These are phyloP conservation scores for Neostethus bicornis DNA, from an alignment of 2,797 vertebrate genomes.

Conservation along the genomic window DNA sequence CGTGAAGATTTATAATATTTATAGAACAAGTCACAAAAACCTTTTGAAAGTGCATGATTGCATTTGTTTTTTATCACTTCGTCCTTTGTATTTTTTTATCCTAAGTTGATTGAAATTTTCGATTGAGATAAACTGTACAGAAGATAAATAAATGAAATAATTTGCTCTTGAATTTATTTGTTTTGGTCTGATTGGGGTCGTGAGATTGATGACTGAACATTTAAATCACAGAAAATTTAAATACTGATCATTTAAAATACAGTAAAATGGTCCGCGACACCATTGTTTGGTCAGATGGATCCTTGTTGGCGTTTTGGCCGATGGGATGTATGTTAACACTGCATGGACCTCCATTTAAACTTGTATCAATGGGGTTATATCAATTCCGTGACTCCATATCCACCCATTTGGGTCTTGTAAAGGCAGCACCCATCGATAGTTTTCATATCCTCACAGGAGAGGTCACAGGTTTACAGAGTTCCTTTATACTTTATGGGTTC, in stretches of 20 bases:
- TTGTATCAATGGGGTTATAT: constrained; percentile 59
- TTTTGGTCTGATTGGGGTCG: no score
- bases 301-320: constrained; percentile 39
- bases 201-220: no score
- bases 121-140: no score
- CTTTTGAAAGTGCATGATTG: constrained; percentile 1
- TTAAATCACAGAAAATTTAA: no score
- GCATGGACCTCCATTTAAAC: constrained; percentile 50
- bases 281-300: constrained; percentile 26
- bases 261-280: constrained; percentile 14
- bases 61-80: no score
- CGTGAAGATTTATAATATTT: constrained; percentile 28
- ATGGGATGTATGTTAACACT: constrained; percentile 13
- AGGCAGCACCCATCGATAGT: constrained; percentile 60
- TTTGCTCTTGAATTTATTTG: no score
- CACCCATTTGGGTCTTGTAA: constrained; percentile 65
- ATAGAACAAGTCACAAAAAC: constrained; percentile 22
- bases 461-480: constrained; percentile 74
- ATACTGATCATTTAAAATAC: constrained; percentile 35
- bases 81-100: no score
- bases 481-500: constrained; percentile 74
- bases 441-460: constrained; percentile 75
- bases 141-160: no score
- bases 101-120: no score
- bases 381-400: constrained; percentile 53